Conservation (phyloP, 1,140 invertebrate genomes). For the Neodiprion fabricii region DNA sequence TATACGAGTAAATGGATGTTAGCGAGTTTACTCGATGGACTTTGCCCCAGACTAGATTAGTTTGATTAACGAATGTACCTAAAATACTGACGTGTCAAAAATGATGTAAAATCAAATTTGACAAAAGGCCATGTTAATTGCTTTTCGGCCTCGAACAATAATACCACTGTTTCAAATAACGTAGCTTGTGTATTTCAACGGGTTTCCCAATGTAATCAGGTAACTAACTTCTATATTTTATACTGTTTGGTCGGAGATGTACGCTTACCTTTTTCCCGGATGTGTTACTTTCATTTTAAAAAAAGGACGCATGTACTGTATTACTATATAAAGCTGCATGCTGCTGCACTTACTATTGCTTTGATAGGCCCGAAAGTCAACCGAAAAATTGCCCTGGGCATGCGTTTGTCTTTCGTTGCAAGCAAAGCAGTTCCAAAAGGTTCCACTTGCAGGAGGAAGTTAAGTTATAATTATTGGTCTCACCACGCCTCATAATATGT, state of each 20-base stretch:
- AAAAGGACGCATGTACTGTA: conserved; percentile 17
- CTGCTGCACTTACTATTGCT: conserved; percentile 52
- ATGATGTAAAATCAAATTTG: conserved; percentile 47
- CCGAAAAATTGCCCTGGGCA: conserved; percentile 33
- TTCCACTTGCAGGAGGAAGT: conserved; percentile 39
- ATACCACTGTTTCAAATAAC: not conserved
- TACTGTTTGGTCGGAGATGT: conserved; percentile 7
- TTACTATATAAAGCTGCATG: conserved; percentile 49
- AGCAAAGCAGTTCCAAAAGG: conserved; percentile 36
- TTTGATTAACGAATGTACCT: conserved; percentile 59
- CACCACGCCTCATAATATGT: conserved; percentile 78
- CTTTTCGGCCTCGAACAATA: conserved; percentile 25
- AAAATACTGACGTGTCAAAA: conserved; percentile 58
- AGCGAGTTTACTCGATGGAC: conserved; percentile 31
- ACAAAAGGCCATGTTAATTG: conserved; percentile 47
- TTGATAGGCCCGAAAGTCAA: conserved; percentile 56
- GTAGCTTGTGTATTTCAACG: not conserved
- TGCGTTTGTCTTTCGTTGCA: conserved; percentile 45
- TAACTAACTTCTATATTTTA: not conserved
- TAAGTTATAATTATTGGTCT: conserved; percentile 42
- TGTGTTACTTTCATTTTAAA: not conserved
- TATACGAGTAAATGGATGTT: too few species aligned
- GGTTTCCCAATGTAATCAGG: not conserved
- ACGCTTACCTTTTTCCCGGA: not conserved
- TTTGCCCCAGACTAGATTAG: conserved; percentile 57